Evolutionary conservation across 2,113 vertebrate species (phyloP), one percentile per base, ranked within the genome.

Genomic region (Pachypanchax playfairii): DNA sequence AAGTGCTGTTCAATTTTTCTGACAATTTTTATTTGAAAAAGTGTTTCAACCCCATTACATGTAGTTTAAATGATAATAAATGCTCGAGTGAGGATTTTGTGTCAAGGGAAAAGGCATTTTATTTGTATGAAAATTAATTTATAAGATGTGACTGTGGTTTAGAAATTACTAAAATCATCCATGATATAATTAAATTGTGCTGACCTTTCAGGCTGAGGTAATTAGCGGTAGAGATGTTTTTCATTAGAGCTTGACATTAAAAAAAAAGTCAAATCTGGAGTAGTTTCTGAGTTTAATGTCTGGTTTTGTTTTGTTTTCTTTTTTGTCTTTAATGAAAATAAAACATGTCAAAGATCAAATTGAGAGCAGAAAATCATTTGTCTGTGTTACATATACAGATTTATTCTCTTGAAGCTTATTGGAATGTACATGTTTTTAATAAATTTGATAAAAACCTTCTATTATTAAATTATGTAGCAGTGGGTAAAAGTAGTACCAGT

Each of bases 71-170:
- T 48, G 62, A 79, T 56, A 55, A 69, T 28, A 54, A 48, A 38
- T 59, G 65, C 43, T 35, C n/a, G n/a, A 43, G 46, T 44, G 44
- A 54, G 68, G 70, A 63, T 65, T 81, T 76, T 55, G 47, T 50
- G 22, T 20, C 25, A 12, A 50, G 10, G 26, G 43, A 62, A 25
- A 29, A 52, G 47, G 29, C 15, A 70, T 54, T 82, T 77, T 70
- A 70, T 76, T 61, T 60, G 48, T 28, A 4, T 31, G 55, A 25
- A 66, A 61, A 82, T 83, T 81, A 22, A 82, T 85, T 80, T 65
- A 20, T 20, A 29, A 42, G 50, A 62, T 44, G 61, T 33, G 62
- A 56, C 55, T 51, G 60, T 3, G 48, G 49, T 82, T 51, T 65
- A 39, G 51, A 78, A 47, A 77, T 68, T 59, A 48, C 25, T 65